These are phyloP conservation scores for Cremastobaeus sp. DNA, from an alignment of 2,888 invertebrate species.

Conservation along the genomic window DNA sequence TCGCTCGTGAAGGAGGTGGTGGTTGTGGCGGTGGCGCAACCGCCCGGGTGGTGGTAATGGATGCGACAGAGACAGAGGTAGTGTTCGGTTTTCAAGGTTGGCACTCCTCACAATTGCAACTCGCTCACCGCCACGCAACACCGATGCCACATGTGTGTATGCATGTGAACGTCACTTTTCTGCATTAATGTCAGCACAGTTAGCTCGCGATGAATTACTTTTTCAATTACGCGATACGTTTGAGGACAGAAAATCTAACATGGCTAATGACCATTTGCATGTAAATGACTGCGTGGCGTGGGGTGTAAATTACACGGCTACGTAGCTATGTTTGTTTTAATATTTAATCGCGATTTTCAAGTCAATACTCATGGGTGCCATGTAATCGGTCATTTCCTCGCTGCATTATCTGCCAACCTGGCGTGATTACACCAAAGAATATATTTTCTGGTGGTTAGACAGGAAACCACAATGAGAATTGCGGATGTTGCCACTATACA, in stretches of 20 bases:
- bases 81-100: constrained; percentile 72
- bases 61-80: constrained; percentile 66
- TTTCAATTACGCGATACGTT: constrained; percentile 50
- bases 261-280: too few relatives aligned
- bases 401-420: too few relatives aligned
- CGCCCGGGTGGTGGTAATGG: constrained; percentile 57
- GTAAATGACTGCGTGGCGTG: constrained; percentile 51
- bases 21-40: constrained; percentile 25
- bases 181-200: constrained; percentile 48
- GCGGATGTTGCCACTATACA: constrained; percentile 43
- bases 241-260: too few relatives aligned
- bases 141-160: constrained; percentile 55
- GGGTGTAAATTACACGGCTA: constrained; percentile 37
- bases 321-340: constrained; percentile 34
- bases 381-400: too few relatives aligned
- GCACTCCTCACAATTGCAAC: constrained; percentile 65
- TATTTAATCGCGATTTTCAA: constrained; percentile 19
- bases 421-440: constrained; percentile 34
- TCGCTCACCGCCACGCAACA: constrained; percentile 56
- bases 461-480: constrained; percentile 53
- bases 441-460: constrained; percentile 33
- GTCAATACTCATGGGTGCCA: too few relatives aligned
- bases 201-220: constrained; percentile 42
- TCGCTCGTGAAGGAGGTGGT: constrained; percentile 53
- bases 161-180: constrained; percentile 37